Evolutionary conservation across 2,113 vertebrate species (phyloP), one percentile per base, ranked within the genome.

Genomic region (Elanus axillaris): DNA sequence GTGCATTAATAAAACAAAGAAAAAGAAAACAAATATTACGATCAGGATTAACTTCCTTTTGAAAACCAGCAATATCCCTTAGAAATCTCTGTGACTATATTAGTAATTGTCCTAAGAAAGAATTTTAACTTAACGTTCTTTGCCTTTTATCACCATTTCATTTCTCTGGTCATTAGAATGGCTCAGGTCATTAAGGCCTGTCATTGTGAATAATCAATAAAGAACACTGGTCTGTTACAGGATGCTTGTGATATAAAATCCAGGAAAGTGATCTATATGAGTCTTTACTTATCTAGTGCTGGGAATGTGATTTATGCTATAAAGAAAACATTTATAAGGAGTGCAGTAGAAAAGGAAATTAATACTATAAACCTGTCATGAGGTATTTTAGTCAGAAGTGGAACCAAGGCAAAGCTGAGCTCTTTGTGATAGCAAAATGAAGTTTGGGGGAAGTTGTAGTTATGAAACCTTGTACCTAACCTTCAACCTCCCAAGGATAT

Each of bases 311-410:
- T 98, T 98, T 98, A 98, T 96, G 94, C 69, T 95, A 59, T 19
- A 93, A 96, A 97, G 96, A 96, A 98, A 97, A 96, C 96, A 96
- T 94, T 97, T 91, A 95, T 90, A 97, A 97, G 75, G 81, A 91
- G 88, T 50, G 84, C 86, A 95, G 94, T 90, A 89, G 90, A 90
- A 95, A 86, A 97, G 93, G 91, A 98, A 98, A 98, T 98, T 96
- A 98, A 98, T 97, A 90, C 95, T 90, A 96, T 98, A 98, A 98
- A 98, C 95, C 96, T 98, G 96, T 97, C 98, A 96, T 71, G 88
- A 97, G 94, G 87, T 88, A 85, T 97, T 98, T 97, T 90, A 98
- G 95, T 97, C 97, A 97, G 89, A 96, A 97, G 93, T 95, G 90
- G 97, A 97, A 95, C 78, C 77, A 82, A 94, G 90, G 91, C 56